These are phyloP conservation scores for Cyprinella venusta DNA, from an alignment of 2,797 vertebrate genomes.

Conservation along the genomic window DNA sequence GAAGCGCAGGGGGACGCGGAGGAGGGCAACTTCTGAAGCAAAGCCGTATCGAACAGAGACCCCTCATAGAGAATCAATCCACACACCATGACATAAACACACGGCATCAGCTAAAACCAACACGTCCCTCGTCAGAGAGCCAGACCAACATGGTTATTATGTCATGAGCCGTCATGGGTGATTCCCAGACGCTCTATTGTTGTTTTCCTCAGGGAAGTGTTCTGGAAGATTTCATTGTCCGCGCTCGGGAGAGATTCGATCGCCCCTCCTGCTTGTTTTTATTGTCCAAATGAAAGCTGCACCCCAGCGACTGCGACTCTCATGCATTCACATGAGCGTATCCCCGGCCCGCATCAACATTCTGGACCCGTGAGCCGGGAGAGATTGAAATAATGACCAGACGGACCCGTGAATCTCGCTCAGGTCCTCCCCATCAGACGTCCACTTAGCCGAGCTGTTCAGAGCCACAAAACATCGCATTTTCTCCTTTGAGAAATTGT, in stretches of 20 bases:
- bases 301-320: conserved; percentile 29
- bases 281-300: conserved; percentile 48
- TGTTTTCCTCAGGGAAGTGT: conserved; percentile 37
- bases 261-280: conserved; percentile 49
- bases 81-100: conserved; percentile 31
- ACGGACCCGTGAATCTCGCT: conserved; percentile 39
- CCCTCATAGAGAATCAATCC: conserved; percentile 64
- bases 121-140: conserved; percentile 20
- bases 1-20: conserved; percentile 57
- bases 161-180: neutral
- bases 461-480: conserved; percentile 9
- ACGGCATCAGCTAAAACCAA: conserved; percentile 40
- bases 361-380: neutral
- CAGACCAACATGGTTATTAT: neutral
- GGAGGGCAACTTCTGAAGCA: conserved; percentile 64
- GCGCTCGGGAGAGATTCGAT: conserved; percentile 43
- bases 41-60: conserved; percentile 57
- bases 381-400: conserved; percentile 46
- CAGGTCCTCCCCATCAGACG: conserved; percentile 42
- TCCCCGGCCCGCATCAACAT: conserved; percentile 46
- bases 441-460: conserved; percentile 46
- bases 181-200: conserved; percentile 25
- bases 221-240: conserved; percentile 30
- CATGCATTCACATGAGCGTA: conserved; percentile 52
- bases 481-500: conserved; percentile 34